phyloP scores from a whole-genome alignment of 2,888 invertebrate species.

The Meganola albula region DNA sequence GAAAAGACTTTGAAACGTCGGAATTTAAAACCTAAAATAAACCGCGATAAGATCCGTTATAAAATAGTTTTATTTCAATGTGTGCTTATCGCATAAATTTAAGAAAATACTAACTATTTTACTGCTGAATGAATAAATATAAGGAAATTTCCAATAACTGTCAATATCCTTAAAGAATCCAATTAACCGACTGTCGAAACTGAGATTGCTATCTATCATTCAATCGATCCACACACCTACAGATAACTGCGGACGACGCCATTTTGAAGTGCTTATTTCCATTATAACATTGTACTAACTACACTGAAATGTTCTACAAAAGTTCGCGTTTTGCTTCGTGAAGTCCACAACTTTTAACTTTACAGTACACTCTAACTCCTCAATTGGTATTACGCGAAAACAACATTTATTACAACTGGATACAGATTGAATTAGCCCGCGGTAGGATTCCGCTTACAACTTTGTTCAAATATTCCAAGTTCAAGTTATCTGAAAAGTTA shows the following conservation, averaged over 20 bases:
- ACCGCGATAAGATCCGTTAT: too few species aligned
- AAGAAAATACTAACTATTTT: too few species aligned
- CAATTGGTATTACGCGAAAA: constrained; percentile 73
- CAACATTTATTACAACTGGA: constrained; percentile 74
- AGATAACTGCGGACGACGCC: constrained; percentile 68
- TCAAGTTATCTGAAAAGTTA: constrained; percentile 79
- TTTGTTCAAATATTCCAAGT: constrained; percentile 73
- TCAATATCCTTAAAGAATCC: constrained; percentile 11
- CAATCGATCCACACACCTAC: constrained; percentile 60
- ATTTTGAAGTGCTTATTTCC: constrained; percentile 78
- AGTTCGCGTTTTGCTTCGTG: constrained; percentile 78
- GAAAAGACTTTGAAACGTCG: too few species aligned
- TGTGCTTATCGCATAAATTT: too few species aligned
- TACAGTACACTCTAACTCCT: constrained; percentile 60
- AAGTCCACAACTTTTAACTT: constrained; percentile 74
- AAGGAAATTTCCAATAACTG: constrained; percentile 11
- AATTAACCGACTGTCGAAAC: constrained; percentile 36
- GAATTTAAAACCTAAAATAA: too few species aligned
- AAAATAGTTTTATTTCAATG: too few species aligned
- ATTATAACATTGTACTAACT: constrained; percentile 79
- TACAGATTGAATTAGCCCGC: constrained; percentile 74
- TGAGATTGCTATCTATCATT: constrained; percentile 41
- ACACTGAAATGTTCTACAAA: constrained; percentile 78
- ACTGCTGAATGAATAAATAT: too few species aligned
- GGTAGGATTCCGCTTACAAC: constrained; percentile 71